Conservation (phyloP, 2,888 invertebrate species). For the Cephus spinipes region DNA sequence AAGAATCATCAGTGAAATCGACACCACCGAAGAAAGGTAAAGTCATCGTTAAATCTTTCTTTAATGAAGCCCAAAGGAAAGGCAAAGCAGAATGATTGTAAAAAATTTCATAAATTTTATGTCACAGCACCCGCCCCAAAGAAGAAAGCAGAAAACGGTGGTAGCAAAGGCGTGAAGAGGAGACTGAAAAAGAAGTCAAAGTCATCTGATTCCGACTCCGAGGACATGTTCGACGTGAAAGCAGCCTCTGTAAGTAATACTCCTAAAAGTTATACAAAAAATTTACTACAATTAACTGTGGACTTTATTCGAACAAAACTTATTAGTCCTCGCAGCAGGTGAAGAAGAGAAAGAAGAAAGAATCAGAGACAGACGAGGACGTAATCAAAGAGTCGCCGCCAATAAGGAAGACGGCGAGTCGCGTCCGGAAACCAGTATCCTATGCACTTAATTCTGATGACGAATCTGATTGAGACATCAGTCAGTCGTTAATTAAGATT, state of each 20-base stretch:
- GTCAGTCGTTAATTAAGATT: too few relatives aligned
- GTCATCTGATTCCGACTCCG: conserved; percentile 57
- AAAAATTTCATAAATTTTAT: not conserved
- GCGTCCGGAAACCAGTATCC: conserved; percentile 68
- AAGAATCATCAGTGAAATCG: conserved; percentile 33
- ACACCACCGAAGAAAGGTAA: not conserved
- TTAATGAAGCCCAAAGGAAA: conserved; percentile 28
- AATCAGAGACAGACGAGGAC: conserved; percentile 43
- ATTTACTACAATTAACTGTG: not conserved
- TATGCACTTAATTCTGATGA: conserved; percentile 66
- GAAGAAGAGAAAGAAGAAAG: conserved; percentile 51
- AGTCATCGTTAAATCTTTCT: not conserved
- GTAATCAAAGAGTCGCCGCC: conserved; percentile 41
- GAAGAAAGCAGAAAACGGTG: conserved; percentile 53
- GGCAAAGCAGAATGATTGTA: conserved; percentile 26
- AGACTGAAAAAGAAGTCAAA: conserved; percentile 46
- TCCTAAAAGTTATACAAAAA: not conserved
- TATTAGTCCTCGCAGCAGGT: conserved; percentile 23
- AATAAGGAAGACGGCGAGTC: conserved; percentile 65
- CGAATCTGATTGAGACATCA: conserved; percentile 42
- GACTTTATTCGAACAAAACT: not conserved
- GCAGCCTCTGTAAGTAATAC: conserved; percentile 44
- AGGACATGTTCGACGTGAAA: conserved; percentile 49
- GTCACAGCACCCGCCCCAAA: conserved; percentile 27
- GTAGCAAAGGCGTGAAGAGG: conserved; percentile 40